phyloP scores from a whole-genome alignment of 1,140 invertebrate species.

The Saccostrea cuccullata region DNA sequence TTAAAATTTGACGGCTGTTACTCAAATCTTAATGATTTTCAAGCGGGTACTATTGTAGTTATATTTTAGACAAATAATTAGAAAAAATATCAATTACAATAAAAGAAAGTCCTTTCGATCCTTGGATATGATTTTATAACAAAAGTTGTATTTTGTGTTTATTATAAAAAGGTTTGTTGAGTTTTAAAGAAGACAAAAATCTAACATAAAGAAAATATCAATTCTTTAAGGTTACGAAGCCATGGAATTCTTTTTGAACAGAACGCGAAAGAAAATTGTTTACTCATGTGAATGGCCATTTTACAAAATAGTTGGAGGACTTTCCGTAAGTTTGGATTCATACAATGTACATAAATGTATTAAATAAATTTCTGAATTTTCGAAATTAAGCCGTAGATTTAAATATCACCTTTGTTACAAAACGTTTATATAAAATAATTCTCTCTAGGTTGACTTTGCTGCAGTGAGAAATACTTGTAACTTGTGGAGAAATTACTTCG shows the following conservation, averaged over 20 bases:
- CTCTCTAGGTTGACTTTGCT: slow-evolving; percentile 90
- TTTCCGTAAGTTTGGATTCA: not conserved
- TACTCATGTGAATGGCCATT: slow-evolving; percentile 67
- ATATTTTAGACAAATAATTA: not conserved
- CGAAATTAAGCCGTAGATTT: not conserved
- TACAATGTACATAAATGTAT: no score
- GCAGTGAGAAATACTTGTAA: slow-evolving; percentile 94
- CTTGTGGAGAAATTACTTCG: slow-evolving; percentile 97
- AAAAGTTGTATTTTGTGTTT: no score
- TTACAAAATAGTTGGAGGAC: slow-evolving; percentile 48
- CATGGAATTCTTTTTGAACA: slow-evolving; percentile 91
- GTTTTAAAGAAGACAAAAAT: no score
- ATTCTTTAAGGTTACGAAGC: slow-evolving; percentile 87
- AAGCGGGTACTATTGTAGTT: slow-evolving; percentile 55
- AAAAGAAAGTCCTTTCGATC: not conserved
- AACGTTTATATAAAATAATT: not conserved
- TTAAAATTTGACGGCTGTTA: slow-evolving; percentile 98
- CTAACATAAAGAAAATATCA: no score
- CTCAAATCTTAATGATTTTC: slow-evolving; percentile 83
- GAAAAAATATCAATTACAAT: not conserved
- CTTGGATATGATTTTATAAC: no score
- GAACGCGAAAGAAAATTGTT: slow-evolving; percentile 93
- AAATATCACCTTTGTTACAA: not conserved
- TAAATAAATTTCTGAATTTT: not conserved
- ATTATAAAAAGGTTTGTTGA: no score